These are phyloP conservation scores for Carposina sasakii DNA, from an alignment of 1,140 invertebrate genomes.

Conservation along the genomic window DNA sequence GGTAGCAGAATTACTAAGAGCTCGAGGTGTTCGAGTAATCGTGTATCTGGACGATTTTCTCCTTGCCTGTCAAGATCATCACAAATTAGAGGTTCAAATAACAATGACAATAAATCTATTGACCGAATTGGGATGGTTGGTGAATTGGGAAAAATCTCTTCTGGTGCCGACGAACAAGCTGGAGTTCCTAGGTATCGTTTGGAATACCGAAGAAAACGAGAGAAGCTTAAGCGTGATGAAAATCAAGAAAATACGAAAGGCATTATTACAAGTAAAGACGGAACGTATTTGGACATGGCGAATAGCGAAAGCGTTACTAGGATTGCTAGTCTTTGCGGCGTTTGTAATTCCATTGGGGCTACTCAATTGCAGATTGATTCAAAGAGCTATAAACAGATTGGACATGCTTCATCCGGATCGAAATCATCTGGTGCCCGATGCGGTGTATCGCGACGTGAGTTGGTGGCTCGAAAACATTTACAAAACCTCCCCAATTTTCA, in stretches of 20 bases:
- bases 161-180: neutral
- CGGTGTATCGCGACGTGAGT: constrained; percentile 8
- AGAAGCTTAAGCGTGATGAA: neutral
- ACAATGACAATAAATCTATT: constrained; percentile 13
- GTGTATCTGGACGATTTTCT: constrained; percentile 17
- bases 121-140: constrained; percentile 21
- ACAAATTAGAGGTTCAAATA: constrained; percentile 6
- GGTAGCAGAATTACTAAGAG: constrained; percentile 15
- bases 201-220: neutral
- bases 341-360: constrained; percentile 70
- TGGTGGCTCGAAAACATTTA: constrained; percentile 25
- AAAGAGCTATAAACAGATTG: constrained; percentile 2
- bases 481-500: constrained; percentile 12
- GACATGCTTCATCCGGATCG: neutral
- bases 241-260: neutral
- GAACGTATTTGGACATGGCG: neutral
- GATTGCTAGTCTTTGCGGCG: constrained; percentile 54
- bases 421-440: neutral
- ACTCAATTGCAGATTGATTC: constrained; percentile 11
- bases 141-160: neutral
- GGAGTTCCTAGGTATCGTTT: neutral
- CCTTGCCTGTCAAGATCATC: constrained; percentile 5
- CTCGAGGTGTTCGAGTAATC: constrained; percentile 21
- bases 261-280: neutral
- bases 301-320: neutral